These are phyloP conservation scores for Gymnopithys bicolor DNA, from an alignment of 2,797 vertebrate genomes.

Conservation along the genomic window DNA sequence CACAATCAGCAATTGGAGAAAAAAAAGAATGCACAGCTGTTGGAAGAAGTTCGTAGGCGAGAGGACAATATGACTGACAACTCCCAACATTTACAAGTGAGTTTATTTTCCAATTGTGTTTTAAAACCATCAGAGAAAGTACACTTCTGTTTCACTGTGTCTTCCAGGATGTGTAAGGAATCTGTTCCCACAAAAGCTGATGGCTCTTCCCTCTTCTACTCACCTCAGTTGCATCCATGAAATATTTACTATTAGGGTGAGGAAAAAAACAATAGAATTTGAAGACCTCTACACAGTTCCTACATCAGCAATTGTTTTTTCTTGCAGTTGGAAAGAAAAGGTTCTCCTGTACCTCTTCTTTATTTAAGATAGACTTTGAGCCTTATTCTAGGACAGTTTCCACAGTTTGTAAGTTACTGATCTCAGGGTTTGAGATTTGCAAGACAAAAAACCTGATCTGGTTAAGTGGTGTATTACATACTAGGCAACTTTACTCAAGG, in stretches of 20 bases:
- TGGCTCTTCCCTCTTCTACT: not conserved
- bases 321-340: not conserved
- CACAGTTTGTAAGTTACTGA: not conserved
- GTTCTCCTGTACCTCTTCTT: not conserved
- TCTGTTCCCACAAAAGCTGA: not conserved
- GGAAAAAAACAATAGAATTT: not conserved
- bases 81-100: slow-evolving; percentile 90
- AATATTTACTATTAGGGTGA: not conserved
- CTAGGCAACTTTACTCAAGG: not conserved
- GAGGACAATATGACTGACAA: slow-evolving; percentile 90
- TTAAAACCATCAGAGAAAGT: not conserved
- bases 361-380: not conserved
- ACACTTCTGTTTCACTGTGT: not conserved
- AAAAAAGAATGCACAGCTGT: slow-evolving; percentile 88
- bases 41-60: slow-evolving; percentile 88
- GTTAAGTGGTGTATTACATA: not conserved
- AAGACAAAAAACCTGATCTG: not conserved
- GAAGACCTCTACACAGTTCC: not conserved
- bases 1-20: slow-evolving; percentile 93
- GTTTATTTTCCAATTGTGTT: not conserved
- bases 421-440: not conserved
- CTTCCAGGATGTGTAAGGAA: not conserved
- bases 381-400: not conserved
- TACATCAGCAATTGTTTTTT: not conserved
- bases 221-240: not conserved